Conservation (phyloP, 2,888 invertebrate genomes). For the Carcina quercana region DNA sequence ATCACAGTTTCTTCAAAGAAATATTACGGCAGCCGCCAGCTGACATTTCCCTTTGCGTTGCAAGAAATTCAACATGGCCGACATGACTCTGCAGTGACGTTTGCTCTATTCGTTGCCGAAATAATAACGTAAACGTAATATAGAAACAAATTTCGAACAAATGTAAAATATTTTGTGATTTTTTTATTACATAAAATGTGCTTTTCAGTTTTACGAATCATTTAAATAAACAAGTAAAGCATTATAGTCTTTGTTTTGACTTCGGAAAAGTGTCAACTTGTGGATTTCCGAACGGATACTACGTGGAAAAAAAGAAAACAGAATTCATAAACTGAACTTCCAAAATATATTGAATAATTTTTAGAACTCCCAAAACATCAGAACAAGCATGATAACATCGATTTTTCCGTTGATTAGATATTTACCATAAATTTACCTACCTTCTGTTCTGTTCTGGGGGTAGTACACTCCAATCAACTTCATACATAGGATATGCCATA, state of each 20-base stretch:
- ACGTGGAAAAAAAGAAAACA: constrained; percentile 33
- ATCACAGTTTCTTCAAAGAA: constrained; percentile 54
- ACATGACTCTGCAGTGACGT: constrained; percentile 62
- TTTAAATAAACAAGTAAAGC: not conserved
- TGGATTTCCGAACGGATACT: constrained; percentile 35
- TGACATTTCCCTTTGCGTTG: constrained; percentile 74
- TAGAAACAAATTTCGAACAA: too few relatives aligned
- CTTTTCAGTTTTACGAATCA: not conserved
- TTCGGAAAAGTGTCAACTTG: constrained; percentile 16
- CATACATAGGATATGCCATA: constrained; percentile 77
- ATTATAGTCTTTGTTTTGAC: constrained; percentile 5
- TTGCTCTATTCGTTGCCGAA: constrained; percentile 36
- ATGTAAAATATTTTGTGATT: too few relatives aligned
- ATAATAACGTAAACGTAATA: too few relatives aligned
- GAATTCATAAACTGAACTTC: constrained; percentile 10
- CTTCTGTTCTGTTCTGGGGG: constrained; percentile 90
- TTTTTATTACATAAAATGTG: not conserved
- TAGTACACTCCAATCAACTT: constrained; percentile 89
- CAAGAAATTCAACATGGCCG: constrained; percentile 73
- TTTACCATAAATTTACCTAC: constrained; percentile 67
- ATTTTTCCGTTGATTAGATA: too few relatives aligned
- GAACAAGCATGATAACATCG: too few relatives aligned
- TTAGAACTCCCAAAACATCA: too few relatives aligned
- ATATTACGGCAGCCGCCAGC: constrained; percentile 63
- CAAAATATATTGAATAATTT: not conserved